These are phyloP conservation scores for Siphlonurus alternatus DNA, from an alignment of 2,888 invertebrate species.

Conservation along the genomic window DNA sequence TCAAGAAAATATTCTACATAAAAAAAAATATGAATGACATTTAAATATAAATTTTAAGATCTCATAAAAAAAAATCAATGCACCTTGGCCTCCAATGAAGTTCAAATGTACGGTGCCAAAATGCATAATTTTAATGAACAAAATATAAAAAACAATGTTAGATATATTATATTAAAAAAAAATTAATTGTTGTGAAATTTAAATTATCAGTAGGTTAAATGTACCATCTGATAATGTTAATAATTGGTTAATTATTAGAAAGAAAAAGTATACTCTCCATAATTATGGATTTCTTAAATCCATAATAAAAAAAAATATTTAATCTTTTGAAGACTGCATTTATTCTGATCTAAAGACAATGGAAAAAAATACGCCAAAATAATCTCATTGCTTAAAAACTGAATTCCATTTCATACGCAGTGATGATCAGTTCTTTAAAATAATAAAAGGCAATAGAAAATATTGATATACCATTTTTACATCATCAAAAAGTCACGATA, in stretches of 20 bases:
- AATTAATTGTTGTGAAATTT: background rate
- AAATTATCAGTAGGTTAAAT: background rate
- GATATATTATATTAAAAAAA: background rate
- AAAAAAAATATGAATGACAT: background rate
- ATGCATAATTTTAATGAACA: background rate
- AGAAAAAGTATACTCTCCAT: background rate
- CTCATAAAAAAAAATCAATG: background rate
- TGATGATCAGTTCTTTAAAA: constrained; percentile 11
- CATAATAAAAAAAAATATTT: background rate
- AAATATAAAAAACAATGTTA: background rate
- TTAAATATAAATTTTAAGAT: background rate
- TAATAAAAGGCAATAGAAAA: no score
- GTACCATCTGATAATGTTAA: background rate
- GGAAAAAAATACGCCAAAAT: background rate
- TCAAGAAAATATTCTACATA: background rate
- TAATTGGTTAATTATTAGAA: background rate
- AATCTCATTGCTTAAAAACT: background rate
- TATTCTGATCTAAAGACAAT: background rate
- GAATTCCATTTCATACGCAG: constrained; percentile 13
- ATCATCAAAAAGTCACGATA: no score
- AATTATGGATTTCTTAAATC: background rate
- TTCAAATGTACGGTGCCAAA: background rate
- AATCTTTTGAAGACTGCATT: background rate
- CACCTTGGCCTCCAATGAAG: background rate
- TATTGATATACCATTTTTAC: no score